phyloP scores from a whole-genome alignment of 1,140 invertebrate species.

The Stratiolaelaps scimitus region DNA sequence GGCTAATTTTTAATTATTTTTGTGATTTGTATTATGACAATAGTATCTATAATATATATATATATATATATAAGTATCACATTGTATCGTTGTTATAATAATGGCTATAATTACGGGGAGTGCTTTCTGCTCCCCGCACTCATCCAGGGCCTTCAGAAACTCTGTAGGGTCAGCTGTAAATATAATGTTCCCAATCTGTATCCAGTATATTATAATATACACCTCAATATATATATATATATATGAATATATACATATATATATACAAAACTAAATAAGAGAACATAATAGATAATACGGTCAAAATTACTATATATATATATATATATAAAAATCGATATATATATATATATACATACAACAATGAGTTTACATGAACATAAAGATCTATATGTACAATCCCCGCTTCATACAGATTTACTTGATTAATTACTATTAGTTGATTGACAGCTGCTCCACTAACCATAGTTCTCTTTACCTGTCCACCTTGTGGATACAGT shows the following conservation, averaged over 20 bases:
- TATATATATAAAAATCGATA: neutral
- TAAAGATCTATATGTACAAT: slow-evolving; percentile 1
- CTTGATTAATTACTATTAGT: neutral
- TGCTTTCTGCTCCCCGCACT: neutral
- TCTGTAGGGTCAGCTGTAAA: neutral
- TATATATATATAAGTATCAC: neutral
- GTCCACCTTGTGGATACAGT: neutral
- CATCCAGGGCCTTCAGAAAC: neutral
- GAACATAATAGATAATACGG: neutral
- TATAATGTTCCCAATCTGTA: neutral
- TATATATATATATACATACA: slow-evolving; percentile 7
- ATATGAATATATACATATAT: neutral
- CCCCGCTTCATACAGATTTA: neutral
- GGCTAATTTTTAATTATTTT: too few relatives aligned
- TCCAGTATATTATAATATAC: neutral
- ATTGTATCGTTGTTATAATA: neutral
- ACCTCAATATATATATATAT: slow-evolving; percentile 8
- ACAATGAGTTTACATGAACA: slow-evolving; percentile 1
- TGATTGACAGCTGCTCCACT: neutral
- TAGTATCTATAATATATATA: too few relatives aligned
- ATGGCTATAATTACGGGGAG: neutral
- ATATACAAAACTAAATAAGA: neutral
- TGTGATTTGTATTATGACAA: too few relatives aligned
- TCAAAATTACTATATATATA: neutral
- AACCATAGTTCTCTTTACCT: neutral